Conservation (phyloP, 2,797 vertebrate species). For the Enteromius viviparus region DNA sequence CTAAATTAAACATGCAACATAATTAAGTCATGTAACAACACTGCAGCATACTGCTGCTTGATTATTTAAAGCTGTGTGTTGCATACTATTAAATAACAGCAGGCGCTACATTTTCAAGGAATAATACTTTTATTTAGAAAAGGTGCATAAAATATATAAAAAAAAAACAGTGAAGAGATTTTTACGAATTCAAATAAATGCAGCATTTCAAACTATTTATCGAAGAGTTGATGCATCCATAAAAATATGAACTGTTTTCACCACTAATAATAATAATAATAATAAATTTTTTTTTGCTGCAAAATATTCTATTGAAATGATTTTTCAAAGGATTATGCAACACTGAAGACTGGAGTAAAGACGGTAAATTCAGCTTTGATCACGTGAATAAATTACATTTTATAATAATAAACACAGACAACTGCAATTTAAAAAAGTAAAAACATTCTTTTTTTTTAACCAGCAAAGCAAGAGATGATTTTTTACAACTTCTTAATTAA, state of each 20-base stretch:
- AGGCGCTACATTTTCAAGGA: background rate
- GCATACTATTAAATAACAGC: background rate
- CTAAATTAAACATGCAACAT: slow-evolving; percentile 25
- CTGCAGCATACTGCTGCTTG: background rate
- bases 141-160: too few species aligned
- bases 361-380: background rate
- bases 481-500: too few species aligned
- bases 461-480: background rate
- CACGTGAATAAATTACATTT: background rate
- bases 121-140: too few species aligned
- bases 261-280: background rate
- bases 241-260: background rate
- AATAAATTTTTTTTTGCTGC: background rate
- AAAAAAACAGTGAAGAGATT: background rate
- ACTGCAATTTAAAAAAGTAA: background rate
- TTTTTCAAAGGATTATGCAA: background rate
- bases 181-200: background rate
- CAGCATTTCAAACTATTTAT: background rate
- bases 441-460: background rate
- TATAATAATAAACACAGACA: background rate
- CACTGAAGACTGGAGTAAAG: background rate
- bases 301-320: background rate
- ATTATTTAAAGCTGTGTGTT: background rate
- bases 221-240: background rate
- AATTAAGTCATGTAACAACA: background rate